Evolutionary conservation across 2,113 vertebrate genomes (phyloP).

Genomic region (Thalassoma bifasciatum): DNA sequence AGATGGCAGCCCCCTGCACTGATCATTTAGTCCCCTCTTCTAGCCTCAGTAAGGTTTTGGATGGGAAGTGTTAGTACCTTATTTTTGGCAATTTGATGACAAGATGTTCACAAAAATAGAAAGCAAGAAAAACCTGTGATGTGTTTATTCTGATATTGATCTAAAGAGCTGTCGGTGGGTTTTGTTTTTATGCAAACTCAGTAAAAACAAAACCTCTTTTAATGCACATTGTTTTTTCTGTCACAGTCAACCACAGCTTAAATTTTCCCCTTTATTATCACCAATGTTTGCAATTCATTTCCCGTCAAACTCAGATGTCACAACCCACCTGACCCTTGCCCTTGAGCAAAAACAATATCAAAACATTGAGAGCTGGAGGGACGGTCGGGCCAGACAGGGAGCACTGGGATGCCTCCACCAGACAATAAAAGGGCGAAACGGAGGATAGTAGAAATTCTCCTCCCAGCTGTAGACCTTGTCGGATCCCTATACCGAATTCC

Average conservation of each 20-base stretch:
- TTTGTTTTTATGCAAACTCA: conserved; percentile 21
- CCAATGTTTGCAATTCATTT: conserved; percentile 75
- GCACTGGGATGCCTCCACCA: conserved; percentile 79
- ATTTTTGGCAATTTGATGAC: not conserved
- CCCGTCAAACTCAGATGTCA: conserved; percentile 73
- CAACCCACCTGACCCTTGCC: conserved; percentile 68
- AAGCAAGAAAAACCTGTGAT: not conserved
- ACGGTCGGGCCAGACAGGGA: conserved; percentile 84
- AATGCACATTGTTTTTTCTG: conserved; percentile 51
- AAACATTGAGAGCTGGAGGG: conserved; percentile 79
- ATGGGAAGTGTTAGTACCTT: not conserved
- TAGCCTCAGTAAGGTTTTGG: conserved; percentile 14
- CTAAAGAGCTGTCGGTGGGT: conserved; percentile 7
- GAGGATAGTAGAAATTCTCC: conserved; percentile 85
- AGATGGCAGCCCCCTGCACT: conserved; percentile 51
- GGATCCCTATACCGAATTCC: conserved; percentile 87
- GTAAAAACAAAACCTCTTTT: conserved; percentile 47
- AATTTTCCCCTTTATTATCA: conserved; percentile 61
- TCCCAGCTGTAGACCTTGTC: conserved; percentile 84
- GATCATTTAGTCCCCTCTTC: conserved; percentile 43
- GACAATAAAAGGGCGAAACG: conserved; percentile 80
- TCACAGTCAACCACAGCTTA: conserved; percentile 34
- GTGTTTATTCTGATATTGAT: conserved; percentile 6
- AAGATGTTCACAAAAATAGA: not conserved
- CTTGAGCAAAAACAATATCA: conserved; percentile 75